Percentiles rank a stretch among this genome's conserved stretches.
Conservation (phyloP, 2,797 vertebrate species). For the Anabas testudineus region DNA sequence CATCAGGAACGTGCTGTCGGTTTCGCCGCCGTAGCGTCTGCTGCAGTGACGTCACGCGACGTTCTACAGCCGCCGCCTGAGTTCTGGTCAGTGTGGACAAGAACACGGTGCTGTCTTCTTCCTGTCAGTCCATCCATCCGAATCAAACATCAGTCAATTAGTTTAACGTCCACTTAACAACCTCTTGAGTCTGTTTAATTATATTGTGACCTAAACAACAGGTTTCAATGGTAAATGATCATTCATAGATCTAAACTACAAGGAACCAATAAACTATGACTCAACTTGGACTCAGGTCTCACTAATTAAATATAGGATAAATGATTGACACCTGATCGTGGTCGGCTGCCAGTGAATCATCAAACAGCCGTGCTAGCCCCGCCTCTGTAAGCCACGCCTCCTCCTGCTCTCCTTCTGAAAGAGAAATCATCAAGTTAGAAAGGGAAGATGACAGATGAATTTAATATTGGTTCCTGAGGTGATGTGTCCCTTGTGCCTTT, state of each 20-base stretch:
- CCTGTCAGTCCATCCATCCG: constrained; percentile 61
- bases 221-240: not conserved
- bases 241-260: not conserved
- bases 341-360: constrained; percentile 78
- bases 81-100: constrained; percentile 93
- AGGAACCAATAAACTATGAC: constrained; percentile 24
- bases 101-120: constrained; percentile 89
- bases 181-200: not conserved
- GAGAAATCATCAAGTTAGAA: not conserved
- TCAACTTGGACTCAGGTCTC: not conserved
- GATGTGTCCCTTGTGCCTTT: not conserved
- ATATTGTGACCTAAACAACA: not conserved
- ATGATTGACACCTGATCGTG: constrained; percentile 74
- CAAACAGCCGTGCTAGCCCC: constrained; percentile 91
- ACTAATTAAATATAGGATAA: constrained; percentile 4
- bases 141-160: not conserved
- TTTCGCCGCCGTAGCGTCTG: constrained; percentile 94
- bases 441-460: not conserved
- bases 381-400: constrained; percentile 97
- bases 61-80: constrained; percentile 93
- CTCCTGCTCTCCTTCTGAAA: constrained; percentile 93
- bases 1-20: constrained; percentile 92
- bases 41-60: constrained; percentile 88
- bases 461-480: not conserved
- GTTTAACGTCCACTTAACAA: not conserved